Conservation (phyloP, 1,140 invertebrate species). For the Schlechtendalia chinensis region DNA sequence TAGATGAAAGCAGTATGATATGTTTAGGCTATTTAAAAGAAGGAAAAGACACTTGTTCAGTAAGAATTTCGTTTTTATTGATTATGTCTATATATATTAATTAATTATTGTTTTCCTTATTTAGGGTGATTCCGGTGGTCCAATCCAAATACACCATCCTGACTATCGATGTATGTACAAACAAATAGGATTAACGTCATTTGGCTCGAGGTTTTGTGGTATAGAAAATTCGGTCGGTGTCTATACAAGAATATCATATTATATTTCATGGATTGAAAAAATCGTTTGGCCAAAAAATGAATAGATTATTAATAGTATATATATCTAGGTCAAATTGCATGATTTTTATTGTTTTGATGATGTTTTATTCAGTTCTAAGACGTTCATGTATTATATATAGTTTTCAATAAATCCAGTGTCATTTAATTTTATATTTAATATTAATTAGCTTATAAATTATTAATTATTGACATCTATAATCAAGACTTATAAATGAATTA, state of each 20-base stretch:
- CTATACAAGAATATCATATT: neutral
- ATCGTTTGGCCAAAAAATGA: neutral
- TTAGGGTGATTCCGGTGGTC: slow-evolving; percentile 24
- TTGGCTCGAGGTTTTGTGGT: neutral
- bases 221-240: neutral
- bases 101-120: neutral
- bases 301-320: neutral
- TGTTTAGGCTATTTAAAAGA: neutral
- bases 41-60: neutral
- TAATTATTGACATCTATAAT: too few species aligned
- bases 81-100: neutral
- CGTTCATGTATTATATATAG: too few species aligned
- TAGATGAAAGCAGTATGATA: neutral
- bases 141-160: neutral
- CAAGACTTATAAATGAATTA: too few species aligned
- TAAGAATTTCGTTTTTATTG: neutral
- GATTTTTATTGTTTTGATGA: too few species aligned
- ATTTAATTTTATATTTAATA: too few species aligned
- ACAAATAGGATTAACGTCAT: slow-evolving; percentile 23
- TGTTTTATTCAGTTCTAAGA: too few species aligned
- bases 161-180: neutral
- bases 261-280: slow-evolving; percentile 2
- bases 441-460: too few species aligned
- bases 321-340: too few species aligned
- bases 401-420: too few species aligned